These are phyloP conservation scores for Spinus pinus DNA, from an alignment of 2,797 vertebrate genomes.

Conservation along the genomic window DNA sequence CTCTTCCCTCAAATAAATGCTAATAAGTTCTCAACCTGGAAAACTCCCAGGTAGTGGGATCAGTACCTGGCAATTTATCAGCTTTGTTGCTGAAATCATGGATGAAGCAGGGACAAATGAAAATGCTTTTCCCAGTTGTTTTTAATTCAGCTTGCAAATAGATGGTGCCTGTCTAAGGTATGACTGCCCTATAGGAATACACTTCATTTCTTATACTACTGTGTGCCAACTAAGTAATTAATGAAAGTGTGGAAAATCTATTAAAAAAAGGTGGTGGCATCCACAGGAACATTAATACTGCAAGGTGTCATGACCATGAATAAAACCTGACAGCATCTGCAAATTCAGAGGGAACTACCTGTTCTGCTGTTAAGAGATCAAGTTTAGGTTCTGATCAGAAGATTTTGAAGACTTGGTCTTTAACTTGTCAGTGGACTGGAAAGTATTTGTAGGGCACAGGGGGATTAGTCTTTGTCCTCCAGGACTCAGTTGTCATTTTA, in stretches of 20 bases:
- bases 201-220: not conserved
- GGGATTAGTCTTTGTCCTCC: not conserved
- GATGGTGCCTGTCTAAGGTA: not conserved
- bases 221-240: conserved; percentile 2
- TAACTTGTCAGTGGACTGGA: not conserved
- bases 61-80: not conserved
- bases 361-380: not conserved
- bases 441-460: not conserved
- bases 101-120: not conserved
- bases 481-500: conserved; percentile 14
- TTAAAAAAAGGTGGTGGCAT: not conserved
- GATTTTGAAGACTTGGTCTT: not conserved
- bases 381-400: not conserved
- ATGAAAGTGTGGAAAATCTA: conserved; percentile 15
- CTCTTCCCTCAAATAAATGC: not conserved
- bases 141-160: conserved; percentile 4
- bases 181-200: not conserved
- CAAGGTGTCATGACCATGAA: not conserved
- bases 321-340: conserved; percentile 15
- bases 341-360: not conserved
- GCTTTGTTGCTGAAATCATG: not conserved
- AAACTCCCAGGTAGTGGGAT: conserved; percentile 28
- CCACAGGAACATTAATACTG: not conserved
- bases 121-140: not conserved
- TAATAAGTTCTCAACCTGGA: conserved; percentile 36